phyloP scores from a whole-genome alignment of 2,888 invertebrate species.

The Parasteatoda lunata region DNA sequence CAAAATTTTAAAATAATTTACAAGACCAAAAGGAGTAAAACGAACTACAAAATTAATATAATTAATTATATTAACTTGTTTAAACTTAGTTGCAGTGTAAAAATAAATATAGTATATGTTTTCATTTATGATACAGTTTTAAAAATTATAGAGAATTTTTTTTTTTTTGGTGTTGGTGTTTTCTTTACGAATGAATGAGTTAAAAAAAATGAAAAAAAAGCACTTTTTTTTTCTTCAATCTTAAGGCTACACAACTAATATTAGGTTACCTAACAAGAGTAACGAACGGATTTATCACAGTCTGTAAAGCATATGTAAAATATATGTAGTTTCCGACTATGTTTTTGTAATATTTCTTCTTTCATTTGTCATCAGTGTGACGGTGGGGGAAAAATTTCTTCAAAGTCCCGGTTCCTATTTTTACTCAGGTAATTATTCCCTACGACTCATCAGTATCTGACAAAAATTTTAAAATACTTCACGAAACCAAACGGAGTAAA shows the following conservation, averaged over 20 bases:
- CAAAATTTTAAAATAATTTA: neutral
- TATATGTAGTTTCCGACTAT: neutral
- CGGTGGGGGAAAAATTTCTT: slow-evolving; percentile 11
- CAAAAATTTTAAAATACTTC: neutral
- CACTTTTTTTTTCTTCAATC: too few species aligned
- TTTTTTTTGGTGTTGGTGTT: too few species aligned
- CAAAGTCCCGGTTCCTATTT: slow-evolving; percentile 46
- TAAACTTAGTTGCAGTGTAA: too few species aligned
- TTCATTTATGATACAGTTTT: too few species aligned
- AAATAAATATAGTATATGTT: too few species aligned
- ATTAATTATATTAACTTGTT: too few species aligned
- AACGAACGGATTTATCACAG: too few species aligned
- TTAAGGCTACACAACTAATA: too few species aligned
- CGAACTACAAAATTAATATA: neutral
- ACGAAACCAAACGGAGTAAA: slow-evolving; percentile 1
- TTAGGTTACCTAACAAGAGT: too few species aligned
- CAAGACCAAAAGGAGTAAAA: neutral
- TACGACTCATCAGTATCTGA: slow-evolving; percentile 8
- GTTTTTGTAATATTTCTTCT: neutral
- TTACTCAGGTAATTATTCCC: slow-evolving; percentile 44
- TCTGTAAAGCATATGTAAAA: neutral
- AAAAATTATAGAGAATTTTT: too few species aligned
- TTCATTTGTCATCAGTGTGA: slow-evolving; percentile 20
- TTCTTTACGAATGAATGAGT: too few species aligned
- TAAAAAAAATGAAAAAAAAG: too few species aligned